Base-by-base conservation (phyloP, 1,140 invertebrate genomes). In the Hetaerina americana region DNA sequence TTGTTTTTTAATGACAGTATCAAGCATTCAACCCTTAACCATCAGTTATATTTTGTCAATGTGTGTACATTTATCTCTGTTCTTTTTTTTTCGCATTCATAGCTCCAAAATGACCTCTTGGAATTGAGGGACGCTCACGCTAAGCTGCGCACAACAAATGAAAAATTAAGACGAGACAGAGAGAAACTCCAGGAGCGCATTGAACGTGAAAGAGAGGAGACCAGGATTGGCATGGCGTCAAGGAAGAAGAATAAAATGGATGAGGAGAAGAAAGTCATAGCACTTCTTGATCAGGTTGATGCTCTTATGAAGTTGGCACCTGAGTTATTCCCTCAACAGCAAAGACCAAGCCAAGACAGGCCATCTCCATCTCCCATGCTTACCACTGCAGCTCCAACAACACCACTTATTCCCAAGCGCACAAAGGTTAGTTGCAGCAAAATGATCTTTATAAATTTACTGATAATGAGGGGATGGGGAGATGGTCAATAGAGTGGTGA, bases 51-150 rank as follows among this genome's bases (percentile, higher is more conserved):
- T n/a, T n/a, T n/a, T n/a, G n/a, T n/a, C n/a, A n/a, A n/a, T n/a
- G n/a, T n/a, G n/a, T n/a, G n/a, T n/a, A n/a, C n/a, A n/a, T n/a
- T n/a, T n/a, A n/a, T n/a, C n/a, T n/a, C n/a, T n/a, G 40, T 5
- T 57, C 15, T 31, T 66, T 72, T 66, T 73, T 75, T 72, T 27
- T 70, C 73, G 26, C 28, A 71, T 74, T 72, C 49, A 26, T 85
- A 95, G 84, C 79, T 96, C 22, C 93, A 95, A 80, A 92, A 90
- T 77, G 93, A 96, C 82, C 79, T 96, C 28, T 80, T 95, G 26
- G 94, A 96, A 79, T 80, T 96, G 27, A 84, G 93, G 22, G 94
- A 96, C 80, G 93, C 93, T 25, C 93, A 96, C 79, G 93, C 93
- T 5, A 95, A 96, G 80, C 80, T 96, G 68, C 84, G 94, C 57